phyloP scores from a whole-genome alignment of 2,797 vertebrate species.

The Mus minutoides region DNA sequence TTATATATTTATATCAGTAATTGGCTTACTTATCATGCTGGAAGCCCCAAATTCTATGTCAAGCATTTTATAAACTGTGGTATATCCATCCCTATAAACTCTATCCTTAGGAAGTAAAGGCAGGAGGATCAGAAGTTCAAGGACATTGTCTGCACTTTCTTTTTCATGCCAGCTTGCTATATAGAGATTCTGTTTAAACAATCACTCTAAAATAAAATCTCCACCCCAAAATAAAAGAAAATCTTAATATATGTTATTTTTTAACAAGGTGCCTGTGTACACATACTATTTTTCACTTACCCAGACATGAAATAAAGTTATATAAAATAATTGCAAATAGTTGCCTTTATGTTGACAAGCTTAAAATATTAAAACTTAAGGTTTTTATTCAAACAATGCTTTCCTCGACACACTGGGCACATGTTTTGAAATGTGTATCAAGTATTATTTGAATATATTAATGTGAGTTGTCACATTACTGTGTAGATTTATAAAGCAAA shows the following conservation, averaged over 20 bases:
- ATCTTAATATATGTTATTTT: not conserved
- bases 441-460: not conserved
- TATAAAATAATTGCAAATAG: not conserved
- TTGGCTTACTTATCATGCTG: not conserved
- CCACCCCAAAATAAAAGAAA: not conserved
- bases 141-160: not conserved
- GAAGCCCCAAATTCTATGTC: not conserved
- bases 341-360: not conserved
- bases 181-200: too few species aligned
- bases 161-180: too few species aligned
- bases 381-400: not conserved
- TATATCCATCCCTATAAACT: not conserved
- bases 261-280: not conserved
- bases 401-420: not conserved
- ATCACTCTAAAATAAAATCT: too few species aligned
- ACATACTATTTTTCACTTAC: not conserved
- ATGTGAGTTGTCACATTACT: not conserved
- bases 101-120: not conserved
- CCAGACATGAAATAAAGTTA: not conserved
- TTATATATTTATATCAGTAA: not conserved
- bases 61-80: not conserved
- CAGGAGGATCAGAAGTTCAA: not conserved
- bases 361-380: not conserved
- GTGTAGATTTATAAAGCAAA: not conserved
- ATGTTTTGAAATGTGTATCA: not conserved